phyloP scores from a whole-genome alignment of 2,797 vertebrate species.

The Onychomys arenicola region DNA sequence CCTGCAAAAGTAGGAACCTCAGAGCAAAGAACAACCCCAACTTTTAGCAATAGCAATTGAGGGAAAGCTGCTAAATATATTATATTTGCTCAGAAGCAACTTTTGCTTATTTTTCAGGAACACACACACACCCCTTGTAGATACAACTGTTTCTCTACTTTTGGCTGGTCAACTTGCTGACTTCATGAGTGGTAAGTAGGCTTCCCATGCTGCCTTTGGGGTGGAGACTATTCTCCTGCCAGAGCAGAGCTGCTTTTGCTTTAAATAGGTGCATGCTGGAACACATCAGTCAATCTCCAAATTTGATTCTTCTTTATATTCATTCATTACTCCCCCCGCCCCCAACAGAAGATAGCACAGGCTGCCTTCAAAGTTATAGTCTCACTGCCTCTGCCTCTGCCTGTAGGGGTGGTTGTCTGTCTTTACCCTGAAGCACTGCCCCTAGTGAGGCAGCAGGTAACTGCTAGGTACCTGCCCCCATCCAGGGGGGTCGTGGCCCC shows the following conservation, averaged over 20 bases:
- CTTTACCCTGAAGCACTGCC: too few species aligned
- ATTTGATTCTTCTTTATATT: background rate
- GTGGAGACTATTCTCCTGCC: background rate
- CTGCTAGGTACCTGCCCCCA: too few species aligned
- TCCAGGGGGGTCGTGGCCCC: too few species aligned
- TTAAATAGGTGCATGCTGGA: background rate
- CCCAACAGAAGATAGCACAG: background rate
- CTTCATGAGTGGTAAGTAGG: background rate
- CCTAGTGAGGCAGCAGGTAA: too few species aligned
- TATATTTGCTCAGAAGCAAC: slow-evolving; percentile 10
- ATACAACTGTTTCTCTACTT: background rate
- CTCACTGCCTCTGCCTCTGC: background rate
- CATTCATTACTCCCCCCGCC: background rate
- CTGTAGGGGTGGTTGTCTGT: too few species aligned
- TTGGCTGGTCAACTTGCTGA: background rate
- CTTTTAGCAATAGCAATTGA: background rate
- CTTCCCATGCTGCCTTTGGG: background rate
- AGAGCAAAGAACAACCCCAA: background rate
- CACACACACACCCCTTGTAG: background rate
- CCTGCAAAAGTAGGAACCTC: background rate
- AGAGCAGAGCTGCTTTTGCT: slow-evolving; percentile 16
- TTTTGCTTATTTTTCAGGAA: background rate
- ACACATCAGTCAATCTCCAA: background rate
- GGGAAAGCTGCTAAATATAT: background rate
- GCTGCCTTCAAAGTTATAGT: background rate